Percentiles rank a stretch among this genome's conserved stretches.
Conservation (phyloP, 2,797 vertebrate species). For the Acanthurus lineatus region DNA sequence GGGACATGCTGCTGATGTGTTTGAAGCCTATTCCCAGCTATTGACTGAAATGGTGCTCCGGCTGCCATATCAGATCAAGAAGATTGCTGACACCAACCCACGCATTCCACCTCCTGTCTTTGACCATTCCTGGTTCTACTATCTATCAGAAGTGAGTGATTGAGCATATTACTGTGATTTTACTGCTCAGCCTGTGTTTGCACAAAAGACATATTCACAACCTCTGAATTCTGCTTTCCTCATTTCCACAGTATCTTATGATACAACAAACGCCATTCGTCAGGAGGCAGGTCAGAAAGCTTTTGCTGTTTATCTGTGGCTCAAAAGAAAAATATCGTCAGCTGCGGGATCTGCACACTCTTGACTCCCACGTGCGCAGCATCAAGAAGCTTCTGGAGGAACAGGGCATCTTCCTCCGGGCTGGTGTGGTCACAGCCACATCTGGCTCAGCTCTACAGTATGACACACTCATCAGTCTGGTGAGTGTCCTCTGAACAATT, state of each 20-base stretch:
- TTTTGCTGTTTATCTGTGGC: constrained; percentile 97
- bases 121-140: constrained; percentile 99
- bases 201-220: not conserved
- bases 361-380: constrained; percentile 95
- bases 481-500: constrained; percentile 68
- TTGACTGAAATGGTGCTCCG: constrained; percentile 98
- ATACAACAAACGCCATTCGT: constrained; percentile 99
- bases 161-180: not conserved
- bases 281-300: constrained; percentile 96
- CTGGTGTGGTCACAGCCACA: constrained; percentile 94
- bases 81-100: constrained; percentile 96
- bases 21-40: constrained; percentile 98
- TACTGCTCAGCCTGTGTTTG: not conserved
- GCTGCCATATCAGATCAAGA: constrained; percentile 98
- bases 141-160: constrained; percentile 92
- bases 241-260: constrained; percentile 93
- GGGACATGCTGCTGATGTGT: constrained; percentile 98
- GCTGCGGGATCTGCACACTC: constrained; percentile 95
- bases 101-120: constrained; percentile 96
- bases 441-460: constrained; percentile 98
- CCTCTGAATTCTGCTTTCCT: not conserved
- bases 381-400: constrained; percentile 98
- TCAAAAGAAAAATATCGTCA: constrained; percentile 99
- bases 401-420: constrained; percentile 96
- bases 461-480: constrained; percentile 96